These are phyloP conservation scores for Rousettus madagascariensis DNA, from an alignment of 2,797 vertebrate species.

Conservation along the genomic window DNA sequence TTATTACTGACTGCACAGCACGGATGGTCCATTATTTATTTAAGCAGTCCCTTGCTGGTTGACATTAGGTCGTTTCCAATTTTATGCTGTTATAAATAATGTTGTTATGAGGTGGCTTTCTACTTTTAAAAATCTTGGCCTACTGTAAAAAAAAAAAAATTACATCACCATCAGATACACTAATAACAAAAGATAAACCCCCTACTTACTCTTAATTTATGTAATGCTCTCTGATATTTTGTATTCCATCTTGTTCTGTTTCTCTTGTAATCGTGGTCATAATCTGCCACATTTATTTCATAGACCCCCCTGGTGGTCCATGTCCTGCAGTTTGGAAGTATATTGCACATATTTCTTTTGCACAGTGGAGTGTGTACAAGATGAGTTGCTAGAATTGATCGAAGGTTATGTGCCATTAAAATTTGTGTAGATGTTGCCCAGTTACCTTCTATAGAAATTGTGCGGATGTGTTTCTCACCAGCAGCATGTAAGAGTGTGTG, in stretches of 20 bases:
- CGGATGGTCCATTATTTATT: neutral
- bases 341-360: neutral
- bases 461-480: neutral
- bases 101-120: neutral
- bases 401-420: neutral
- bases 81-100: neutral
- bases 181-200: neutral
- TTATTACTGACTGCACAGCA: neutral
- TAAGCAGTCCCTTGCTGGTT: neutral
- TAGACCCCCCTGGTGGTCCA: neutral
- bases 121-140: neutral
- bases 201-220: neutral
- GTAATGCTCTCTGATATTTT: neutral
- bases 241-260: neutral
- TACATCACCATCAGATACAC: neutral
- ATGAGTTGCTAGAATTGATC: neutral
- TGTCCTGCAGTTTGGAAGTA: neutral
- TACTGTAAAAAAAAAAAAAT: neutral
- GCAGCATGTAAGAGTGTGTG: fast-evolving
- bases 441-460: neutral
- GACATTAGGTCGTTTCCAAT: neutral
- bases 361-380: neutral
- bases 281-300: neutral
- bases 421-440: neutral
- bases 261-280: neutral